Evolutionary conservation across 2,113 vertebrate species (phyloP).

Genomic region (Eonycteris spelaea): DNA sequence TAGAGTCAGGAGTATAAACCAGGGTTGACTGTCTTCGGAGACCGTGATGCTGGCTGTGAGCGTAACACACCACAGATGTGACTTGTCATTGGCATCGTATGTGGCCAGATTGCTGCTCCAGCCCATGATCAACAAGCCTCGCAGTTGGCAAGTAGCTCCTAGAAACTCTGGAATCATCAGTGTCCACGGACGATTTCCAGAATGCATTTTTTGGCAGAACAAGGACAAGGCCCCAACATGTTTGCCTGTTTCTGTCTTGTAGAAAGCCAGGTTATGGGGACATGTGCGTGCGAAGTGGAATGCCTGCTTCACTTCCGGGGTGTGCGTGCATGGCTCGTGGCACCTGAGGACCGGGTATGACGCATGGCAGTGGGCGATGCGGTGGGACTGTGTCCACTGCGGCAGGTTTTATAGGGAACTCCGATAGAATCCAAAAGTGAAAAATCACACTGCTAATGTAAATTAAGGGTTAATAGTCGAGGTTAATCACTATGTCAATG

Average conservation of each 20-base stretch:
- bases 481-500: neutral
- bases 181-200: neutral
- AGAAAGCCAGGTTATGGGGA: neutral
- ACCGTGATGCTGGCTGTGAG: fast-evolving
- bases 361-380: neutral
- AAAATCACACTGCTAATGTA: neutral
- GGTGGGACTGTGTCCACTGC: neutral
- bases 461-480: neutral
- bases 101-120: neutral
- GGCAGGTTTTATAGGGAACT: neutral
- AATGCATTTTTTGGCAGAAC: neutral
- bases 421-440: neutral
- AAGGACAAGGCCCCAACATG: neutral
- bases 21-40: neutral
- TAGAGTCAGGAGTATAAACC: neutral
- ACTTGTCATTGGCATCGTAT: neutral
- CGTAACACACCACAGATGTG: fast-evolving
- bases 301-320: too few species aligned
- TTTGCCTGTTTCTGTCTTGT: neutral
- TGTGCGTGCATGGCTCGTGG: neutral
- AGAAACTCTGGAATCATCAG: neutral
- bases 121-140: neutral
- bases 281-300: neutral
- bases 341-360: neutral
- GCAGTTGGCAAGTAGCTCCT: neutral